Conservation (phyloP, 2,888 invertebrate species). For the Furcula furcula region DNA sequence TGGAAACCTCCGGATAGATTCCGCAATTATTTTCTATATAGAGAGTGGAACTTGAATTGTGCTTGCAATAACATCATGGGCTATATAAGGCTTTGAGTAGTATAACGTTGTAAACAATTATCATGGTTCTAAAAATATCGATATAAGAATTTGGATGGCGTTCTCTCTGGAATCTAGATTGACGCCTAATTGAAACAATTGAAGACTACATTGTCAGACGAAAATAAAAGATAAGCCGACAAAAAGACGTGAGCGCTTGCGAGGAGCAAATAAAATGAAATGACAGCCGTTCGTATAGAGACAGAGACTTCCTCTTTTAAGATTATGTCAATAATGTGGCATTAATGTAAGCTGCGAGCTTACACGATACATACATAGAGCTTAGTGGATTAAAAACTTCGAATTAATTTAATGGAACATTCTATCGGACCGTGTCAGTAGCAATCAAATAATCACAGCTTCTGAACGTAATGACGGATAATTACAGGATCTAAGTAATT, state of each 20-base stretch:
- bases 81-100: background rate
- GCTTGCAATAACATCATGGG: background rate
- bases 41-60: slow-evolving; percentile 16
- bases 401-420: slow-evolving; percentile 6
- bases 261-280: slow-evolving; percentile 21
- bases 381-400: slow-evolving; percentile 4
- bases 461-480: slow-evolving; percentile 9
- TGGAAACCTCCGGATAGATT: slow-evolving; percentile 31
- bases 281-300: slow-evolving; percentile 21
- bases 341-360: slow-evolving; percentile 17
- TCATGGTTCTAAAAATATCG: background rate
- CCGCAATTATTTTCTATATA: slow-evolving; percentile 37
- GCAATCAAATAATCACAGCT: slow-evolving; percentile 10
- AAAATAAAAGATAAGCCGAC: slow-evolving; percentile 22
- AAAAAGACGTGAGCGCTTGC: slow-evolving; percentile 17
- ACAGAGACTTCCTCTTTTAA: slow-evolving; percentile 14
- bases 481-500: slow-evolving; percentile 10
- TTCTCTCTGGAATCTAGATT: slow-evolving; percentile 14
- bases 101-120: background rate
- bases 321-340: slow-evolving; percentile 14
- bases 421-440: slow-evolving; percentile 1
- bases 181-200: slow-evolving; percentile 34
- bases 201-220: slow-evolving; percentile 18
- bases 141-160: background rate
- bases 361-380: slow-evolving; percentile 14